Percentiles rank a stretch among this genome's conserved stretches.
These are phyloP conservation scores for Phrynocephalus versicolor DNA, from an alignment of 2,113 vertebrate genomes.

Conservation along the genomic window DNA sequence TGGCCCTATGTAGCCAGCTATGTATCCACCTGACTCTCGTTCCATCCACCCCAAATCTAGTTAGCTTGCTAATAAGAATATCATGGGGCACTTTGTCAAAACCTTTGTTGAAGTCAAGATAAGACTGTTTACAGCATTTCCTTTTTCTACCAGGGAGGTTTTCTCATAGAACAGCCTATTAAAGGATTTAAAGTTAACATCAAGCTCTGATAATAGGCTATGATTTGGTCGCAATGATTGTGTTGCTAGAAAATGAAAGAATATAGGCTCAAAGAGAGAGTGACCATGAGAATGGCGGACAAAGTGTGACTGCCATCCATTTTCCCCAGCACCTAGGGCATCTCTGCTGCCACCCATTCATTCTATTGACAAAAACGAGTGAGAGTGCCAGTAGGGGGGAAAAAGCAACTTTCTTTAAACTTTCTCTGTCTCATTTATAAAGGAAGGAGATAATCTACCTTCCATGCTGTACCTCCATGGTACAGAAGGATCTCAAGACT, in stretches of 20 bases:
- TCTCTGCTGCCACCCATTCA: background rate
- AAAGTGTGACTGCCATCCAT: background rate
- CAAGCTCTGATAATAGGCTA: background rate
- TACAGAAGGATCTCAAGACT: background rate
- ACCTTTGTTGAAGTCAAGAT: too few relatives aligned
- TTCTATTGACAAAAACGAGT: background rate
- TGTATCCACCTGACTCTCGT: background rate
- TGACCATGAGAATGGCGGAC: background rate
- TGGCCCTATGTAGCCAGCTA: too few relatives aligned
- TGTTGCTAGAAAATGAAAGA: accelerated
- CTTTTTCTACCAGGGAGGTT: too few relatives aligned
- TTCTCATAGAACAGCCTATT: background rate
- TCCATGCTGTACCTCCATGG: background rate
- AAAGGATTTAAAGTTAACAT: background rate
- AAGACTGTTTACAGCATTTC: too few relatives aligned
- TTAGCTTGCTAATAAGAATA: too few relatives aligned
- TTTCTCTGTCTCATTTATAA: background rate
- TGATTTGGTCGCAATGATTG: background rate
- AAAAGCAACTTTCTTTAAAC: background rate
- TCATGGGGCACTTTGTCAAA: too few relatives aligned
- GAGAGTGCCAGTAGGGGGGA: background rate
- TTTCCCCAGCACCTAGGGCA: background rate
- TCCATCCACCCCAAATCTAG: too few relatives aligned
- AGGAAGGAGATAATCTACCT: background rate
- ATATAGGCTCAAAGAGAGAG: background rate